Percentiles rank a stretch among this genome's conserved stretches.
These are phyloP conservation scores for Phataginus tetradactyla DNA, from an alignment of 2,797 vertebrate genomes.

Conservation along the genomic window DNA sequence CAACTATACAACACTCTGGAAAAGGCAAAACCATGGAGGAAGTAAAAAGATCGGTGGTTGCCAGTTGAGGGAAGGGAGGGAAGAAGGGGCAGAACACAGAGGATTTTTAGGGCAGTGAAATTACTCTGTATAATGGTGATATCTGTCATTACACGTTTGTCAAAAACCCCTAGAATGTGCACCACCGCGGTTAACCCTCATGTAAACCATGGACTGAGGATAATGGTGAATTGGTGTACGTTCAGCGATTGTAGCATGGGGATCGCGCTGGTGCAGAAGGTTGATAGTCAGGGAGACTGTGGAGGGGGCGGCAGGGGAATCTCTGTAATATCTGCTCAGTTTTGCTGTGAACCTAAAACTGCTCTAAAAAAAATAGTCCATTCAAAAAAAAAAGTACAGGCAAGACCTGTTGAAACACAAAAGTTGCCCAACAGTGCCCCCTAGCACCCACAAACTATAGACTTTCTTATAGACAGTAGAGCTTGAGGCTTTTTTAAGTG, in stretches of 20 bases:
- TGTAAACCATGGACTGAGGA: neutral
- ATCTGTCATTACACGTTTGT: neutral
- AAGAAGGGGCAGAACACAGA: neutral
- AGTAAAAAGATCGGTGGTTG: neutral
- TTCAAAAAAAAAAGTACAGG: neutral
- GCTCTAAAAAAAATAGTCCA: neutral
- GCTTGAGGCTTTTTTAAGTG: neutral
- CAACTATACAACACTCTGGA: neutral
- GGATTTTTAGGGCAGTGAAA: neutral
- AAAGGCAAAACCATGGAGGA: neutral
- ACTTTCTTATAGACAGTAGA: neutral
- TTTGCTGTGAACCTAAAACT: neutral
- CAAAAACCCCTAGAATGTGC: neutral
- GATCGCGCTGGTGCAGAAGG: neutral
- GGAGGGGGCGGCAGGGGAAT: neutral
- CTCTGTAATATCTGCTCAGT: neutral
- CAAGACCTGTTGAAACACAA: neutral
- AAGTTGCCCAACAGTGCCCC: conserved; percentile 33
- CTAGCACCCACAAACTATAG: neutral
- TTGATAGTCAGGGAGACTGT: neutral
- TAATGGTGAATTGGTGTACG: accelerated
- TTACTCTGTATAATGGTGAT: no score
- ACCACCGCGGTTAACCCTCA: neutral
- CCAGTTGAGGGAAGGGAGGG: neutral
- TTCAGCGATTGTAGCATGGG: accelerated